Base-by-base conservation (phyloP, 2,113 vertebrate genomes). In the Trogon surrucura region DNA sequence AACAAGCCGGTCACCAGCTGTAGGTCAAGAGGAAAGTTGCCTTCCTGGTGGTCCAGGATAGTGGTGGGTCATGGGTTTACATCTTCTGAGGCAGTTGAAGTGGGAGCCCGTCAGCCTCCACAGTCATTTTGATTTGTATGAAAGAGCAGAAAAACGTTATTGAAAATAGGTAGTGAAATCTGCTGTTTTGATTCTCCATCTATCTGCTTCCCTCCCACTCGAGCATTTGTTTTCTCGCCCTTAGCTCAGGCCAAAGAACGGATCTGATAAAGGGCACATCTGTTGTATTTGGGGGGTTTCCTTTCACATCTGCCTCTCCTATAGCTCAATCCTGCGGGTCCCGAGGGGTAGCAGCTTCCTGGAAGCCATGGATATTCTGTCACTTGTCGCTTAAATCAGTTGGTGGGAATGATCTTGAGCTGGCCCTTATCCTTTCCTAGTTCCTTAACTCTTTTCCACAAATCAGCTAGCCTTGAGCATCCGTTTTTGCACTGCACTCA, bases 301-400 rank as follows among this genome's bases (percentile, higher is more conserved):
- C 54, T 30, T 70, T 83, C 86, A 64, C 38, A 50, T 54, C 47
- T 93, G 29, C 32, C 36, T 66, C 62, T 86, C 62, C 74, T 80
- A 41, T 61, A 66, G 57, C 56, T 80, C 60, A 36, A 2, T 85
- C 29, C 36, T 10, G 47, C 54, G 66, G 69, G 27, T 65, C n/a
- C 34, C 17, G 2, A 6, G 16, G 36, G 48, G 34, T 26, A 82
- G 22, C 27, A 67, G 75, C 29, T 85, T 19, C 36, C 25, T 94
- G 45, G 61, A 79, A 93, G 75, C 57, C 69, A 69, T 34, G 18
- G 75, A 45, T 93, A 48, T 65, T 91, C 67, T 73, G 27, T 88
- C 70, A 54, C 45, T 84, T 90, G n/a, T 82, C 0, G 0, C 53
- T 57, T 80, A 77, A 80, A 89, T 54, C 58, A 23, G 1, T 62